Evolutionary conservation across 2,797 vertebrate species (phyloP).

Genomic region (Sternarchorhynchus goeldii): DNA sequence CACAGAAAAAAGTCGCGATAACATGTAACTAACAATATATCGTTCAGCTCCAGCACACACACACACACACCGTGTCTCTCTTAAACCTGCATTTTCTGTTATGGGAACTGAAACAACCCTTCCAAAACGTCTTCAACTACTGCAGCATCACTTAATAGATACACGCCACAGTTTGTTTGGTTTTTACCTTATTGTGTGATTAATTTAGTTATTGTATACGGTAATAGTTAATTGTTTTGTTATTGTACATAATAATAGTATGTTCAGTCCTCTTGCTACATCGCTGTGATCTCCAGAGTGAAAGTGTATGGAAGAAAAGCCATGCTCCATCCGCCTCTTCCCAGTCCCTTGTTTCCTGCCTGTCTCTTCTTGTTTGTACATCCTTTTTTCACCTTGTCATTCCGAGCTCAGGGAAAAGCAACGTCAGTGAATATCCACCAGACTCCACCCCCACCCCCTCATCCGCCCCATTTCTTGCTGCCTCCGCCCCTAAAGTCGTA

Average conservation of each 20-base stretch:
- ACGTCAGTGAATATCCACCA: slow-evolving; percentile 46
- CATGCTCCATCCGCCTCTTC: slow-evolving; percentile 30
- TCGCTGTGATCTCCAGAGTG: slow-evolving; percentile 36
- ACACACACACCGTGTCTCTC: no score
- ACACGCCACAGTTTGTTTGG: no score
- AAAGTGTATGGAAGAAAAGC: slow-evolving; percentile 45
- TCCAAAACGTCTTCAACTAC: neutral
- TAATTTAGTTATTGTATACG: neutral
- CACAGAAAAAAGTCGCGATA: neutral
- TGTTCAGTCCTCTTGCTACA: neutral
- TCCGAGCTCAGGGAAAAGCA: slow-evolving; percentile 51
- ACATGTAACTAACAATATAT: no score
- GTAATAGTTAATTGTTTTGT: slow-evolving; percentile 14
- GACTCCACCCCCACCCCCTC: neutral
- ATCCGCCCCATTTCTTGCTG: slow-evolving; percentile 29
- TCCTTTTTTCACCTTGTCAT: slow-evolving; percentile 54
- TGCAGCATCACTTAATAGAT: neutral
- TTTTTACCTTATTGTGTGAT: neutral
- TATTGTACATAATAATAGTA: slow-evolving; percentile 27
- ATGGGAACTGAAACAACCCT: neutral
- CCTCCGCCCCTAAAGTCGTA: slow-evolving; percentile 41
- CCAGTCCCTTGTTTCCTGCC: slow-evolving; percentile 38
- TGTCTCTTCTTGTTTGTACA: slow-evolving; percentile 57
- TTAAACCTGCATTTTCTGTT: neutral
- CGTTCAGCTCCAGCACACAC: no score